phyloP scores from a whole-genome alignment of 2,113 vertebrate genomes.

The Naja naja region DNA sequence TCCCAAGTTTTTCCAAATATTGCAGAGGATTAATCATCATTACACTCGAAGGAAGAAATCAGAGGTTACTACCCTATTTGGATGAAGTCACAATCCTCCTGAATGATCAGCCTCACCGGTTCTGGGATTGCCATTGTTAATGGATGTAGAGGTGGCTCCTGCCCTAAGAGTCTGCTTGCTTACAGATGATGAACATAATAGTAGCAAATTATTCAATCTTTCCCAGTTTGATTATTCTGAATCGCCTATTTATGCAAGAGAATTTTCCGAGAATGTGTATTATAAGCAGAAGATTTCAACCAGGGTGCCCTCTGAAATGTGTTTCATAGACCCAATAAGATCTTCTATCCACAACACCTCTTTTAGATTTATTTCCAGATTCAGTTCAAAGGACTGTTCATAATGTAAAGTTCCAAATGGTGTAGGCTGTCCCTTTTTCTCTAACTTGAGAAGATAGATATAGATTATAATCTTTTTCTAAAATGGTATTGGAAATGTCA shows the following conservation, averaged over 20 bases:
- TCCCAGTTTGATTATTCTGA: background rate
- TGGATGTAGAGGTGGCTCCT: background rate
- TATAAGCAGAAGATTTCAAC: background rate
- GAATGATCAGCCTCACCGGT: background rate
- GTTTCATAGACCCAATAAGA: background rate
- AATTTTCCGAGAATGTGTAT: background rate
- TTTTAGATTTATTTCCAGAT: background rate
- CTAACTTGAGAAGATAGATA: background rate
- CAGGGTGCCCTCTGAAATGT: background rate
- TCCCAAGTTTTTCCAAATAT: background rate
- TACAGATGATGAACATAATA: background rate
- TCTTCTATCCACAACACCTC: background rate
- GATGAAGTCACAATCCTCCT: background rate
- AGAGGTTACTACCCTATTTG: background rate
- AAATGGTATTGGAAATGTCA: background rate
- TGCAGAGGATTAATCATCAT: background rate
- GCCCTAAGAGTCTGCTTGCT: background rate
- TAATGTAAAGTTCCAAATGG: background rate
- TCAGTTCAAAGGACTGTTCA: background rate
- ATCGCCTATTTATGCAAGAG: background rate
- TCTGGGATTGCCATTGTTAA: background rate
- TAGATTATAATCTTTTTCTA: background rate
- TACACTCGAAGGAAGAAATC: background rate
- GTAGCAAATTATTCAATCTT: background rate
- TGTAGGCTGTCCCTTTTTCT: background rate